phyloP scores from a whole-genome alignment of 2,888 invertebrate species.

The Sphaerophoria taeniata region DNA sequence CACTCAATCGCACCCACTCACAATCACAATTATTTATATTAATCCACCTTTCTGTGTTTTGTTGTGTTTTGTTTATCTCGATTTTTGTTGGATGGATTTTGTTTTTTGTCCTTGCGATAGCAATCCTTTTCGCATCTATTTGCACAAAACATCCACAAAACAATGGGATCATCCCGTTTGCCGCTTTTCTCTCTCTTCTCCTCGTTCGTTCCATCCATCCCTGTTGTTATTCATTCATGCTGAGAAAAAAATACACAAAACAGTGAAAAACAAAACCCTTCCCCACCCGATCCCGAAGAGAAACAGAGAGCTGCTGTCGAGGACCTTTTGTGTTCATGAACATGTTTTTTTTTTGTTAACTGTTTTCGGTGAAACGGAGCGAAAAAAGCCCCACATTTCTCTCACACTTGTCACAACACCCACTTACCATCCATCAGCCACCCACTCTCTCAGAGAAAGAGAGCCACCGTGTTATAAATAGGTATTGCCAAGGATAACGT shows the following conservation, averaged over 20 bases:
- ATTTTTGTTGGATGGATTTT: slow-evolving; percentile 50
- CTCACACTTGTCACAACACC: neutral
- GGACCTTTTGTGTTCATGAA: slow-evolving; percentile 32
- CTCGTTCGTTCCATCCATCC: neutral
- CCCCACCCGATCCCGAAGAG: slow-evolving; percentile 4
- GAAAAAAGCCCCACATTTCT: slow-evolving; percentile 25
- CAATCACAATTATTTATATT: slow-evolving; percentile 66
- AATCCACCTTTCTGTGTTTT: slow-evolving; percentile 25
- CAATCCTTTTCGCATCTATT: slow-evolving; percentile 68
- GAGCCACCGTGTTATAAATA: slow-evolving; percentile 35
- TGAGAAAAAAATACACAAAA: slow-evolving; percentile 48
- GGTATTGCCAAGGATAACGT: slow-evolving; percentile 59
- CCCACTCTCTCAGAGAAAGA: slow-evolving; percentile 18
- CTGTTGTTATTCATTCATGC: no score
- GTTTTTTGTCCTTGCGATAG: slow-evolving; percentile 40
- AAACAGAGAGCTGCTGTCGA: slow-evolving; percentile 8
- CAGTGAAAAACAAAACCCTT: slow-evolving; percentile 17
- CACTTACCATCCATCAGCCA: neutral
- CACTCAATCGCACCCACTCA: slow-evolving; percentile 57
- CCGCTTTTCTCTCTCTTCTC: slow-evolving; percentile 39
- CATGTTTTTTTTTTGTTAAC: slow-evolving; percentile 4
- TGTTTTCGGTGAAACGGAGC: neutral
- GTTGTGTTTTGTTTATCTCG: slow-evolving; percentile 47
- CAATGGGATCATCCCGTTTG: slow-evolving; percentile 62
- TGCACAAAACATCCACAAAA: slow-evolving; percentile 70